These are phyloP conservation scores for Ceyx erithaca DNA, from an alignment of 2,797 vertebrate species.

Conservation along the genomic window DNA sequence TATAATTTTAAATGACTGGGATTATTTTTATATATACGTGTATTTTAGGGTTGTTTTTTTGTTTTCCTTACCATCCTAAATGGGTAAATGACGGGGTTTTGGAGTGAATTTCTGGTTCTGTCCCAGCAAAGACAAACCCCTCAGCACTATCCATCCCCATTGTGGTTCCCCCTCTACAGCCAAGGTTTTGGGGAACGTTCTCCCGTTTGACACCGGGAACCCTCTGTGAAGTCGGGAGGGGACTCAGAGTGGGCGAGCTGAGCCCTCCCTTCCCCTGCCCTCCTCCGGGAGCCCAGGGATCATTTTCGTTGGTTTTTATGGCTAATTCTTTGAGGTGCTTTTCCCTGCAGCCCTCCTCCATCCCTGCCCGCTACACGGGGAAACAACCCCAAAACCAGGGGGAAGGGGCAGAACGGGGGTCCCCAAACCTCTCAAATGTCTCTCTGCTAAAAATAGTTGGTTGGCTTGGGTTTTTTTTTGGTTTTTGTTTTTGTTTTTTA, in stretches of 20 bases:
- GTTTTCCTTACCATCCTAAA: background rate
- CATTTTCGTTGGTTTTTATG: background rate
- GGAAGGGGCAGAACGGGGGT: background rate
- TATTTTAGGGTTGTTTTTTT: background rate
- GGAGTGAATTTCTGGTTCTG: background rate
- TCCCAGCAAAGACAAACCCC: background rate
- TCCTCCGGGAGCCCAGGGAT: background rate
- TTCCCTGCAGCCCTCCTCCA: background rate
- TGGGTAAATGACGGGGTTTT: background rate
- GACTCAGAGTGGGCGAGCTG: accelerated
- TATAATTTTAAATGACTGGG: background rate
- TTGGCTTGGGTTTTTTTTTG: too few relatives aligned
- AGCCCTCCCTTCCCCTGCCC: background rate
- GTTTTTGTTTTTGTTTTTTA: too few relatives aligned
- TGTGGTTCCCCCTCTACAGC: accelerated
- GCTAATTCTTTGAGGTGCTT: background rate
- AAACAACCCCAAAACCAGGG: background rate
- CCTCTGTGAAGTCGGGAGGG: accelerated
- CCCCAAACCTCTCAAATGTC: background rate
- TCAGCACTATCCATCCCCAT: accelerated
- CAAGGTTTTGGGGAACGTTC: accelerated
- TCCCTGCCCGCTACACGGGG: accelerated
- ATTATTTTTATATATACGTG: background rate
- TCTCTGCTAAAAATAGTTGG: slow-evolving; percentile 54
- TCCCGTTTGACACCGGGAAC: accelerated